Base-by-base conservation (phyloP, 2,797 vertebrate genomes). In the Acanthurus tractus region DNA sequence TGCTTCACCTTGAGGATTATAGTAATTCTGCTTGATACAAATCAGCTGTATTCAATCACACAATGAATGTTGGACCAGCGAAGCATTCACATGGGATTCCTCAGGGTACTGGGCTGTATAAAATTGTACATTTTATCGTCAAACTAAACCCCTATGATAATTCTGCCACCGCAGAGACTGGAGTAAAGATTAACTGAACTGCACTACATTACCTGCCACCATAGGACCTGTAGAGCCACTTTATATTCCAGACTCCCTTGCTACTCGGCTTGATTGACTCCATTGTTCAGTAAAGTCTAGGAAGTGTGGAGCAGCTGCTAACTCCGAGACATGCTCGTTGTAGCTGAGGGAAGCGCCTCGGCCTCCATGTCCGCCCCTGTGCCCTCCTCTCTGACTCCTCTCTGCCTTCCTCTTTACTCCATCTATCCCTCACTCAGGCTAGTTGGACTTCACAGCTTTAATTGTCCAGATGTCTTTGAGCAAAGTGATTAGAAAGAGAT, bases 401-500 rank as follows among this genome's bases (percentile, higher is more conserved):
- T 65, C 45, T 36, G 38, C 29, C 53, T 46, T 79, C 42, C 61
- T 62, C 62, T 57, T 18, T 45, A 44, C 61, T 84, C 63, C 59
- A 22, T 76, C 77, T n/a, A 40, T 63, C 64, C 18, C 66, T 70
- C 71, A 52, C 50, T 64, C 64, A 18, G 9, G 49, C 82, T 67
- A 50, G 4, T 36, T 59, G 74, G 65, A 84, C 74, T 76, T 59
- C 25, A 50, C 76, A 56, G 18, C 50, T 72, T 74, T 68, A 86
- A 88, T 85, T 82, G 84, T 66, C 44, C 57, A 81, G 40, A 65
- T 75, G 83, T 89, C 84, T 86, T 76, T 68, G 40, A 65, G 76
- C 38, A 44, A 75, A 86, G 75, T 86, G 78, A 88, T 87, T 88
- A 89, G 78, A 92, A 88, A 69, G 69, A 79, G 73, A 86, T 70